Conservation (phyloP, 2,888 invertebrate genomes). For the Polydrusus pterygomalis region DNA sequence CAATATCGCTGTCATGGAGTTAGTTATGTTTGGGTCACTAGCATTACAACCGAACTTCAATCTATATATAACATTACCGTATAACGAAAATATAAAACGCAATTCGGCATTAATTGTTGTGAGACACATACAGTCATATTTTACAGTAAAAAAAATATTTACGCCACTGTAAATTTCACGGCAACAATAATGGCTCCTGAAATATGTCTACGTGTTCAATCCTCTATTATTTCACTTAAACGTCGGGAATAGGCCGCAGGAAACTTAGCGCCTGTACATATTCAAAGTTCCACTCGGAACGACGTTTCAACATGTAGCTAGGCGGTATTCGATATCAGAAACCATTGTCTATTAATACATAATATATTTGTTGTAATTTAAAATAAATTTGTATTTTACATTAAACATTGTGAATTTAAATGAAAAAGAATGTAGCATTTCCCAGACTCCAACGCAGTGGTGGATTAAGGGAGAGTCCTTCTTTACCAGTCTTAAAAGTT, state of each 20-base stretch:
- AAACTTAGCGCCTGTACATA: conserved; percentile 42
- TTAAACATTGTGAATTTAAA: not conserved
- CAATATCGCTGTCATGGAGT: too few species aligned
- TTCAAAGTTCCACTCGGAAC: conserved; percentile 40
- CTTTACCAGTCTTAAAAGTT: too few species aligned
- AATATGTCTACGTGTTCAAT: conserved; percentile 34
- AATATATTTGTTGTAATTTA: not conserved
- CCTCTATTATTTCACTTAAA: conserved; percentile 39
- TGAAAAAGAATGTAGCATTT: not conserved
- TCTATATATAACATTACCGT: too few species aligned
- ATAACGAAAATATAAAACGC: too few species aligned
- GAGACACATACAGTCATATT: too few species aligned
- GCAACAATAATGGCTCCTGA: conserved; percentile 26
- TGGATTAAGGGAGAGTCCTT: too few species aligned
- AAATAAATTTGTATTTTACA: not conserved
- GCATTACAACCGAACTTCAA: too few species aligned
- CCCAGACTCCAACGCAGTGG: too few species aligned
- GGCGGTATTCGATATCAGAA: conserved; percentile 39
- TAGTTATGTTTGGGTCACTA: too few species aligned
- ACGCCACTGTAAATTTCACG: conserved; percentile 11
- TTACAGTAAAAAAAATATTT: not conserved
- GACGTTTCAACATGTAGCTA: conserved; percentile 40
- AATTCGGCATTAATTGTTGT: too few species aligned
- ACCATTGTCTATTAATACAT: conserved; percentile 19
- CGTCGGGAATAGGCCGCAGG: conserved; percentile 19